phyloP scores from a whole-genome alignment of 64 coral and sea anemone genomes.

The Pachyseris speciosa region DNA sequence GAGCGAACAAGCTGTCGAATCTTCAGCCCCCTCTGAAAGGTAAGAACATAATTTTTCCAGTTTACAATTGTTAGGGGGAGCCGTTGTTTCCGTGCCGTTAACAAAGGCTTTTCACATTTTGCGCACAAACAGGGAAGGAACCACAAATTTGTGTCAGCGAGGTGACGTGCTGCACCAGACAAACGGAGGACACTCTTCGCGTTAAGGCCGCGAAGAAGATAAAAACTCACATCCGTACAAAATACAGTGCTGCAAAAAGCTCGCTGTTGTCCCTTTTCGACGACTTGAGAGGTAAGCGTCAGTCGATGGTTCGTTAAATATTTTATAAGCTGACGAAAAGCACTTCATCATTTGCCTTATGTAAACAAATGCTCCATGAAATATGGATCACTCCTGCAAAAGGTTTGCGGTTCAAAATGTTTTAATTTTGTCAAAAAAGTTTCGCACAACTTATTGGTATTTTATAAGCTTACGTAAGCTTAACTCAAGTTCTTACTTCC shows the following conservation, averaged over 20 bases:
- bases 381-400: neutral
- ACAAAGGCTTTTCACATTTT: neutral
- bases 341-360: conserved; percentile 33
- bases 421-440: neutral
- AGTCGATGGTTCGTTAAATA: conserved; percentile 18
- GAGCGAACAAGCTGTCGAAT: conserved; percentile 13
- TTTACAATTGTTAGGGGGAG: neutral
- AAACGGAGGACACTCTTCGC: conserved; percentile 52
- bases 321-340: conserved; percentile 49
- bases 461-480: too few relatives aligned
- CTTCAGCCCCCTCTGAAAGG: conserved; percentile 48
- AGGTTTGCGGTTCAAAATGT: conserved; percentile 11
- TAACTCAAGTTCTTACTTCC: neutral
- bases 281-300: conserved; percentile 79
- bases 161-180: conserved; percentile 67
- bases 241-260: conserved; percentile 48
- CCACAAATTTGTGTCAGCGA: conserved; percentile 71
- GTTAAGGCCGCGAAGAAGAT: conserved; percentile 40
- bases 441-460: neutral
- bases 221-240: conserved; percentile 56
- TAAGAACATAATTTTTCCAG: neutral
- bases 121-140: conserved; percentile 57
- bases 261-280: conserved; percentile 52
- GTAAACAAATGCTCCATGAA: conserved; percentile 20
- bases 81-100: neutral